A percentile compares a stretch with the other conserved stretches of the same genome.
These are phyloP conservation scores for Callitettix versicolor DNA, from an alignment of 1,140 invertebrate genomes.

Conservation along the genomic window DNA sequence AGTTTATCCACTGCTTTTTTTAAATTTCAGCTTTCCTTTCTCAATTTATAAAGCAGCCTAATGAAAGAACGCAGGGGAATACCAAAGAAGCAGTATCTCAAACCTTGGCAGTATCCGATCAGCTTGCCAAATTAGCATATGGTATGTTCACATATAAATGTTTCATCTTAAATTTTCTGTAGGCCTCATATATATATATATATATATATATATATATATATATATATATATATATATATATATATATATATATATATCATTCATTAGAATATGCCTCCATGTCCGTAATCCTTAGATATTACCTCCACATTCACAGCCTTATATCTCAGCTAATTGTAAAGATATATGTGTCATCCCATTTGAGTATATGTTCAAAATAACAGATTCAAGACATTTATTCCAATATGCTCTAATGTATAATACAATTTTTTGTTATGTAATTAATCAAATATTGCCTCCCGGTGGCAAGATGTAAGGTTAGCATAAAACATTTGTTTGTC, in stretches of 20 bases:
- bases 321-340: too few relatives aligned
- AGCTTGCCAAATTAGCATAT: constrained; percentile 23
- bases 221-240: not conserved
- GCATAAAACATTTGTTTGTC: too few relatives aligned
- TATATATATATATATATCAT: too few relatives aligned
- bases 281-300: too few relatives aligned
- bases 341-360: too few relatives aligned
- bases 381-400: too few relatives aligned
- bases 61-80: not conserved
- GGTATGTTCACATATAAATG: constrained; percentile 15
- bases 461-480: too few relatives aligned
- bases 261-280: too few relatives aligned
- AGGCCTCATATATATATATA: not conserved
- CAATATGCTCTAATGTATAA: too few relatives aligned
- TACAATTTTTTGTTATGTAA: not conserved
- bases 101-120: constrained; percentile 24
- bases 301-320: too few relatives aligned
- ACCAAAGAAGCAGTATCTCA: constrained; percentile 1
- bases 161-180: not conserved
- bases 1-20: not conserved
- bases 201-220: not conserved
- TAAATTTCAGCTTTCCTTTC: not conserved
- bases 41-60: not conserved
- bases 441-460: too few relatives aligned
- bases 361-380: too few relatives aligned